phyloP scores from a whole-genome alignment of 2,113 vertebrate genomes.

The Hipposideros armiger region DNA sequence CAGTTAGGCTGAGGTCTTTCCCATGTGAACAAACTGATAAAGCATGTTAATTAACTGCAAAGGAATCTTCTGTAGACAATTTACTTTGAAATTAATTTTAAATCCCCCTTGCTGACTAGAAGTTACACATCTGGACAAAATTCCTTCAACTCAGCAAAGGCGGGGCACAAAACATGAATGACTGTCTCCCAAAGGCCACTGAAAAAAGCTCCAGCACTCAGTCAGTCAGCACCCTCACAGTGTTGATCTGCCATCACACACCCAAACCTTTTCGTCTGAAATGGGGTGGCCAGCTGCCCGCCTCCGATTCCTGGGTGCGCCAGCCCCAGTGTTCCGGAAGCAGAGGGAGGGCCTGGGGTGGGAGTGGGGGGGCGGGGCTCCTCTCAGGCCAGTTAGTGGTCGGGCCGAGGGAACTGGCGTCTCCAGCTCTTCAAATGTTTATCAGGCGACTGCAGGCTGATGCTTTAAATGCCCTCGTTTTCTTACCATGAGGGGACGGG shows the following conservation, averaged over 20 bases:
- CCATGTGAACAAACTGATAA: neutral
- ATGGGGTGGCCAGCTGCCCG: fast-evolving
- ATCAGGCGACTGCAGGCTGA: neutral
- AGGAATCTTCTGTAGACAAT: neutral
- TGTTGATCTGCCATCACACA: neutral
- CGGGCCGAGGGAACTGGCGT: neutral
- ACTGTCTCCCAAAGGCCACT: neutral
- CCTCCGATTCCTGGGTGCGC: neutral
- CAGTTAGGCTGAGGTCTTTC: neutral
- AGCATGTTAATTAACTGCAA: neutral
- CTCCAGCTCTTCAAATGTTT: too few relatives aligned
- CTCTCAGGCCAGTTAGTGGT: fast-evolving
- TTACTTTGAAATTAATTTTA: neutral
- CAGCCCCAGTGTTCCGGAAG: fast-evolving
- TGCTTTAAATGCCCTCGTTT: fast-evolving
- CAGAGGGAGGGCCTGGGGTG: neutral
- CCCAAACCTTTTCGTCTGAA: neutral
- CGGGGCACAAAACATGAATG: fast-evolving
- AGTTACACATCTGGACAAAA: neutral
- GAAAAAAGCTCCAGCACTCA: fast-evolving
- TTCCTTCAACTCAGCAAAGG: neutral
- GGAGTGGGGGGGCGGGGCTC: fast-evolving
- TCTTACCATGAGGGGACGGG: fast-evolving
- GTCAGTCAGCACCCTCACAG: fast-evolving
- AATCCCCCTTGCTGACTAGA: neutral